phyloP scores from a whole-genome alignment of 2,113 vertebrate species.

The Callipepla californica region DNA sequence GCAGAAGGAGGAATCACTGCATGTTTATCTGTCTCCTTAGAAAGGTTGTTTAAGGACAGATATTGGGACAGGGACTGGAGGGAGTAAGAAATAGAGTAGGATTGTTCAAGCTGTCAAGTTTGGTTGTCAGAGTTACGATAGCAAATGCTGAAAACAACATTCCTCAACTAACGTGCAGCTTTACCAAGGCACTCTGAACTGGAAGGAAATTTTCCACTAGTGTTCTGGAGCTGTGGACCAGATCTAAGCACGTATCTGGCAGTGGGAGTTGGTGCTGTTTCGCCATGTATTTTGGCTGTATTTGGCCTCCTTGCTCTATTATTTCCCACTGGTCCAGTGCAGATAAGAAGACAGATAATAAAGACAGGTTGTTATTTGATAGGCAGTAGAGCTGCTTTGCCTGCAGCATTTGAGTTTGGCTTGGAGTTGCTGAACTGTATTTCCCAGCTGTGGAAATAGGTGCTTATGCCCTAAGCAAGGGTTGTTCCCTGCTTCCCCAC shows the following conservation, averaged over 20 bases:
- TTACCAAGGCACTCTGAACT: background rate
- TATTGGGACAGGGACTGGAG: background rate
- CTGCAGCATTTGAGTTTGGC: background rate
- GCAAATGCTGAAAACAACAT: background rate
- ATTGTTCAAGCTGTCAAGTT: background rate
- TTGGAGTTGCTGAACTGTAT: background rate
- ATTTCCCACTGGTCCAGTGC: slow-evolving; percentile 13
- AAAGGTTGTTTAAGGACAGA: background rate
- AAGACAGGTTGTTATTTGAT: background rate
- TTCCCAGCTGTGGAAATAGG: background rate
- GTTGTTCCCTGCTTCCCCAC: background rate
- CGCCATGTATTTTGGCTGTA: background rate
- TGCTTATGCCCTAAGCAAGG: background rate
- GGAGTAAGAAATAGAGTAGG: background rate
- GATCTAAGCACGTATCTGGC: background rate
- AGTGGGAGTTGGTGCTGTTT: background rate
- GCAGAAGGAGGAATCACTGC: background rate
- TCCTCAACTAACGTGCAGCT: background rate
- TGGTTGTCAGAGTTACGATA: background rate
- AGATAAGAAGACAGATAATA: background rate
- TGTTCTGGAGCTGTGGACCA: background rate
- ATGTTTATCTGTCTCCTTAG: background rate
- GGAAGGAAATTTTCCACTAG: background rate
- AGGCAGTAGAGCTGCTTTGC: background rate
- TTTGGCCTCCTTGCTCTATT: background rate